A percentile compares a stretch with the other conserved stretches of the same genome.
Conservation (phyloP, 2,797 vertebrate genomes). For the Danio jaintianensis region DNA sequence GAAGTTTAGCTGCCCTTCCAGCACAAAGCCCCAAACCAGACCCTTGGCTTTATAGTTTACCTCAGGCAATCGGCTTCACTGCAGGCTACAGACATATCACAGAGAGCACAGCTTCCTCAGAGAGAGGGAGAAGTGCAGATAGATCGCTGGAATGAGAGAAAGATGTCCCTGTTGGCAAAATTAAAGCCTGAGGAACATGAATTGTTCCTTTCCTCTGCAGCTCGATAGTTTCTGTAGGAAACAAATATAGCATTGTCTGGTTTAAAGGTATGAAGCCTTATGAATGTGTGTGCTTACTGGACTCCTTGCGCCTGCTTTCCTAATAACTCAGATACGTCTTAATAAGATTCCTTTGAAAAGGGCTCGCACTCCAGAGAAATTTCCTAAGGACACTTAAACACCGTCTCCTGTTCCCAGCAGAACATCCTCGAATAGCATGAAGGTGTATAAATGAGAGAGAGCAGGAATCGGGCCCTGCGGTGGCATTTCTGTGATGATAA, state of each 20-base stretch:
- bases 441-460: conserved; percentile 22
- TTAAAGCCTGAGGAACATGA: conserved; percentile 1
- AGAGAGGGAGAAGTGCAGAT: conserved; percentile 34
- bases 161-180: conserved; percentile 29
- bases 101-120: conserved; percentile 21
- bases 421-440: conserved; percentile 19
- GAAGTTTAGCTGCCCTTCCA: conserved; percentile 36
- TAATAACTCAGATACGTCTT: conserved; percentile 38
- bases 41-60: conserved; percentile 38
- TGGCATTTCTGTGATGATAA: conserved; percentile 47
- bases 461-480: conserved; percentile 29
- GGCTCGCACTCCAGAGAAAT: conserved; percentile 27
- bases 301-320: conserved; percentile 24
- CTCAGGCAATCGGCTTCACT: conserved; percentile 33
- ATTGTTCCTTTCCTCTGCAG: conserved; percentile 8
- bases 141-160: conserved; percentile 16
- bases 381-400: conserved; percentile 31
- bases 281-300: conserved; percentile 8
- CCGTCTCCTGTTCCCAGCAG: conserved; percentile 2
- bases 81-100: conserved; percentile 48
- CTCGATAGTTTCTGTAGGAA: background rate
- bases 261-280: conserved; percentile 2
- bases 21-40: conserved; percentile 41
- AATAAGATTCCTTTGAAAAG: conserved; percentile 42
- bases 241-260: conserved; percentile 9